These are phyloP conservation scores for Marmota flaviventris DNA, from an alignment of 2,113 vertebrate genomes.

Conservation along the genomic window DNA sequence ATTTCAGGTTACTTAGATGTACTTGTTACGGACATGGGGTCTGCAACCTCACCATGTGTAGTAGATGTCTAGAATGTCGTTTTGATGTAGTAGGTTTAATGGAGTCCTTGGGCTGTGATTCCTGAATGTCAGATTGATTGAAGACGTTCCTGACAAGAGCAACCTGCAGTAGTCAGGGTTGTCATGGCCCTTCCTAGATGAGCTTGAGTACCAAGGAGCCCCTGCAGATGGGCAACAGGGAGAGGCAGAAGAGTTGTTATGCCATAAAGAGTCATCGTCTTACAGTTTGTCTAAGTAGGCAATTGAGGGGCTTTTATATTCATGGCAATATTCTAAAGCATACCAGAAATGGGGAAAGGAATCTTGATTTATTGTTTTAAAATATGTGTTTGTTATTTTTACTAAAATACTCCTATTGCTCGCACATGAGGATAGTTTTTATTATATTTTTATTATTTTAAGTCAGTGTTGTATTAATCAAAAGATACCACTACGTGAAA, in stretches of 20 bases:
- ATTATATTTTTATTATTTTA: too few relatives aligned
- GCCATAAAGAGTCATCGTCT: not conserved
- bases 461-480: not conserved
- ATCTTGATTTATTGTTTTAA: not conserved
- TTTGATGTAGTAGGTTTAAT: not conserved
- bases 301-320: not conserved
- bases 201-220: too few relatives aligned
- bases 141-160: not conserved
- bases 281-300: not conserved
- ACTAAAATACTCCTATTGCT: not conserved
- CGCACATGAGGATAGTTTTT: not conserved
- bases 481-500: not conserved
- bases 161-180: not conserved
- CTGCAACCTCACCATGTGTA: accelerated
- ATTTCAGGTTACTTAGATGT: not conserved
- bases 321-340: not conserved
- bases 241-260: not conserved
- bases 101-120: not conserved
- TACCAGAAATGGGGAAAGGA: not conserved
- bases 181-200: not conserved
- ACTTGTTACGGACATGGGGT: accelerated
- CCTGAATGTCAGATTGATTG: not conserved
- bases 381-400: not conserved
- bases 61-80: too few relatives aligned
- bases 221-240: not conserved